These are phyloP conservation scores for Cephonodes hylas DNA, from an alignment of 2,888 invertebrate species.

Conservation along the genomic window DNA sequence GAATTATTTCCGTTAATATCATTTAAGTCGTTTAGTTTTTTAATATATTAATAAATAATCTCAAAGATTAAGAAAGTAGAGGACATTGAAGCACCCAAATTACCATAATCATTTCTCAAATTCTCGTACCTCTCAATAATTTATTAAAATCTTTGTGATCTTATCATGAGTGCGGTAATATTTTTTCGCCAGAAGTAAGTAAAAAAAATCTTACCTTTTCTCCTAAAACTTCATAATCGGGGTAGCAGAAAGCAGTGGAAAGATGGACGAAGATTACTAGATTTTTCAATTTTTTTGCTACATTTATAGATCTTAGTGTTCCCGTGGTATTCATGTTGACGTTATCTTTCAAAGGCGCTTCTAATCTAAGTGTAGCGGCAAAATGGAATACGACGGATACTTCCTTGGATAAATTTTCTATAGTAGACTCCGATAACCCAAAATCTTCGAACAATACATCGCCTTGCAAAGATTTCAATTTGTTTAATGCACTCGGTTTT, in stretches of 20 bases:
- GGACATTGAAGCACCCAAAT: too few relatives aligned
- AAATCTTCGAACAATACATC: conserved; percentile 84
- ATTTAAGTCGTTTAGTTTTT: too few relatives aligned
- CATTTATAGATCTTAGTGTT: conserved; percentile 87
- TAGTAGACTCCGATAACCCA: conserved; percentile 83
- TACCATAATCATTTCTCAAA: too few relatives aligned
- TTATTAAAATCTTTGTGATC: too few relatives aligned
- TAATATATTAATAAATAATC: too few relatives aligned
- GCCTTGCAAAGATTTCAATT: conserved; percentile 87
- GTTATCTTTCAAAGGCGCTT: conserved; percentile 92
- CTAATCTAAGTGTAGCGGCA: conserved; percentile 94
- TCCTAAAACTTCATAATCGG: conserved; percentile 84
- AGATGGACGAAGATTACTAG: conserved; percentile 90
- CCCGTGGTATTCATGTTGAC: conserved; percentile 95
- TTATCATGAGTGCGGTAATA: too few relatives aligned
- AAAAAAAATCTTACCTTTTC: conserved; percentile 51
- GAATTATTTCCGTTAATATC: too few relatives aligned
- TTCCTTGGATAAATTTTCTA: conserved; percentile 82
- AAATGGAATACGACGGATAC: conserved; percentile 93
- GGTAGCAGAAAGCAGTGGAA: conserved; percentile 98
- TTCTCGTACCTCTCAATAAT: too few relatives aligned
- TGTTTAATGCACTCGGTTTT: conserved; percentile 84
- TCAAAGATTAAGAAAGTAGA: too few relatives aligned
- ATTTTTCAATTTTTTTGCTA: conserved; percentile 88
- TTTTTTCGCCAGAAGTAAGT: background rate